A percentile compares a stretch with the other conserved stretches of the same genome.
phyloP scores from a whole-genome alignment of 2,797 vertebrate genomes.

The Huso huso region DNA sequence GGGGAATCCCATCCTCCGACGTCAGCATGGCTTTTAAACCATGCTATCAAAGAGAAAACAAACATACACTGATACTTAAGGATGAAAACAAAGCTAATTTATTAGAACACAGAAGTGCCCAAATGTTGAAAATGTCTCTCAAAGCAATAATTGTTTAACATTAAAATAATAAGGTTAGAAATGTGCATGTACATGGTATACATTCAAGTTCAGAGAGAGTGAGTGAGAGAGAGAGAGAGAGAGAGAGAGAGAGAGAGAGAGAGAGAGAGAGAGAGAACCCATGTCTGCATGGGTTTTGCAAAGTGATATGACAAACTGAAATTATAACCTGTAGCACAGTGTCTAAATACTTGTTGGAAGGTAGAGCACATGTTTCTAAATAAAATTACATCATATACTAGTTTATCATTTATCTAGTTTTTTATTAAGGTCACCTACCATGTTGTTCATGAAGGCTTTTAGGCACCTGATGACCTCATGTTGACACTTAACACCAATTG shows the following conservation, averaged over 20 bases:
- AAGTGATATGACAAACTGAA: too few species aligned
- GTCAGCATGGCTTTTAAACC: slow-evolving; percentile 83
- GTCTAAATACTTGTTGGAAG: background rate
- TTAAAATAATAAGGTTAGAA: too few species aligned
- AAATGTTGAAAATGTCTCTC: background rate
- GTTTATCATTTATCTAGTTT: background rate
- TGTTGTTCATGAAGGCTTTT: slow-evolving; percentile 94
- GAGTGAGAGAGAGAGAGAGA: too few species aligned
- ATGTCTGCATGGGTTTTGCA: too few species aligned
- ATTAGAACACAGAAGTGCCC: too few species aligned
- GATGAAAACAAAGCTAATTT: background rate
- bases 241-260: too few species aligned
- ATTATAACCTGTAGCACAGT: too few species aligned
- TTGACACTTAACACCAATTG: slow-evolving; percentile 62
- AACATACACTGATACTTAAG: background rate
- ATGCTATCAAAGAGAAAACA: slow-evolving; percentile 45
- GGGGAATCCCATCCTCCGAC: slow-evolving; percentile 70
- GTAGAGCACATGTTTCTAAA: background rate
- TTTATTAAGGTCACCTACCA: slow-evolving; percentile 46
- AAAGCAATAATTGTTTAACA: too few species aligned
- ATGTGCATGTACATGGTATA: too few species aligned
- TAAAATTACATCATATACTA: too few species aligned
- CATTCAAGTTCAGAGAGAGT: too few species aligned
- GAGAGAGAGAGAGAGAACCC: too few species aligned
- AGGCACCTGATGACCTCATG: slow-evolving; percentile 88